Evolutionary conservation across 2,113 vertebrate species (phyloP).

Genomic region (Leptobrachium leishanense): DNA sequence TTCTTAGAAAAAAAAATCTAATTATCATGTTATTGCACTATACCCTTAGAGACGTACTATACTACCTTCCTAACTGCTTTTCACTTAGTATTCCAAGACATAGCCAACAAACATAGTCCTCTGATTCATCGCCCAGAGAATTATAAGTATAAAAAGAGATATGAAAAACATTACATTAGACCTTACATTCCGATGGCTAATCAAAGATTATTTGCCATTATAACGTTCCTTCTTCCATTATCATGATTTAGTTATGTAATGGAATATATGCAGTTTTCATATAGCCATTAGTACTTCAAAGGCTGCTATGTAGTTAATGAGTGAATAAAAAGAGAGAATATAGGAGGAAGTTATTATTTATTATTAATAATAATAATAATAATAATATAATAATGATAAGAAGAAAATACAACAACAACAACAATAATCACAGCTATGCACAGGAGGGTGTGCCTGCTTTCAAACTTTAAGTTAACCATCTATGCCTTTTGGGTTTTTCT

Average conservation of each 20-base stretch:
- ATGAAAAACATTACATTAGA: slow-evolving; percentile 17
- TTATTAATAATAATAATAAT: too few species aligned
- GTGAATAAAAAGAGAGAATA: too few species aligned
- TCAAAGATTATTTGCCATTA: slow-evolving; percentile 9
- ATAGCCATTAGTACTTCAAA: too few species aligned
- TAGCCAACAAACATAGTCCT: neutral
- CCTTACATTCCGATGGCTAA: slow-evolving; percentile 16
- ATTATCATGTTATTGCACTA: slow-evolving; percentile 3
- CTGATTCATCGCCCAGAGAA: neutral
- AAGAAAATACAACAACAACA: too few species aligned
- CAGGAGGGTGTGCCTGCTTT: too few species aligned
- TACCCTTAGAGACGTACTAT: neutral
- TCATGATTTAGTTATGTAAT: neutral
- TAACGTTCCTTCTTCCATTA: neutral
- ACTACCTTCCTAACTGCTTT: slow-evolving; percentile 6
- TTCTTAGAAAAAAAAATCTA: neutral
- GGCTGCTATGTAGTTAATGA: too few species aligned
- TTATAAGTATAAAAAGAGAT: neutral
- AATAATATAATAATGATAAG: too few species aligned
- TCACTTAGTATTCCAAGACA: neutral
- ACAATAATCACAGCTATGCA: too few species aligned
- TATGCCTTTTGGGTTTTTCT: too few species aligned
- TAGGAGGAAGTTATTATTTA: too few species aligned
- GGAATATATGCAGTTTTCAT: too few species aligned
- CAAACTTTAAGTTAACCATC: too few species aligned